Base-by-base conservation (phyloP, 35 echinoderm and acorn worm genomes). In the Amphiura filiformis region DNA sequence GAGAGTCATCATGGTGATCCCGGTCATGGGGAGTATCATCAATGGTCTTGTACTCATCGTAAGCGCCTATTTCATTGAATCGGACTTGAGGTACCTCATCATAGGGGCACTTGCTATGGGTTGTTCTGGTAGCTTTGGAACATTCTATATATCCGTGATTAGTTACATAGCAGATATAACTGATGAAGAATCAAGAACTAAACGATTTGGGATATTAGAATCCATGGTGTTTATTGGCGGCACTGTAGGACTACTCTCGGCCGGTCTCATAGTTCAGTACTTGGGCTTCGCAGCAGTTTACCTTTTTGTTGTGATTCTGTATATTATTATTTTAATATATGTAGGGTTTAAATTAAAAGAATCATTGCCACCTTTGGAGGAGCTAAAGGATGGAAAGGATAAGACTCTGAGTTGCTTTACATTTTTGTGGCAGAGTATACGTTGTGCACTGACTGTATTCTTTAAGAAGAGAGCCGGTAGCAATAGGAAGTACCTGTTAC, bases 151-250 rank as follows among this genome's bases (percentile, higher is more conserved):
- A 15, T 57, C 78, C 22, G n/a, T 89, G 32, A 84, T 83, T 61
- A 94, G 87, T 79, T 94, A 94, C 36, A 90, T 94, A 35, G 81
- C 93, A 9, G 93, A 94, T 37, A 94, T 94, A 49, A 94, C 93
- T 28, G 65, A 86, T 38, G 76, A 52, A 5, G 39, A 82, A 0
- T 77, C 83, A 35, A 84, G 93, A 22, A 94, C 88, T 28, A 94
- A 94, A 42, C 93, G 93, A 11, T 61, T 94, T 49, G 93, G 93
- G 13, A 79, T 94, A 23, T 39, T 94, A 34, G 87, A 94, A 52
- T 83, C 93, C 0, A 94, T 94, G 93, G 78, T 94, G 38, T 94
- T 90, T 36, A 82, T 94, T 31, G 93, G 93, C 26, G 93, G 93
- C 13, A 94, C 93, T 9, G 23, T 90, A 30, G 93, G 93, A 37